Evolutionary conservation across 2,888 invertebrate species (phyloP).

Genomic region (Sarcophaga caerulescens): DNA sequence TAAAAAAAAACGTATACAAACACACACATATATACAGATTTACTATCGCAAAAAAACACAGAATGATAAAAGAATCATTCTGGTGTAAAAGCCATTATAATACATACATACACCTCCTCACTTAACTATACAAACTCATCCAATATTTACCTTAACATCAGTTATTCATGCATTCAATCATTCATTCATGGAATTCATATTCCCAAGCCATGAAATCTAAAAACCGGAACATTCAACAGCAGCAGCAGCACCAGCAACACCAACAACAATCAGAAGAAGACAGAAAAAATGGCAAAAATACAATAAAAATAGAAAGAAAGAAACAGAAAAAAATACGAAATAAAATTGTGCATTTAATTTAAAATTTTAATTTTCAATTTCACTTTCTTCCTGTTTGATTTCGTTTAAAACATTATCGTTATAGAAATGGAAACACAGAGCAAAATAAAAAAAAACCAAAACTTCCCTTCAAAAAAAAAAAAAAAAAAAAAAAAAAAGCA

Average conservation of each 20-base stretch:
- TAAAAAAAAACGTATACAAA: too few relatives aligned
- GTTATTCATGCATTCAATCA: constrained; percentile 9
- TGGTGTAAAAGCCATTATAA: constrained; percentile 32
- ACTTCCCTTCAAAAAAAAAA: not conserved
- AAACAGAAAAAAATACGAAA: constrained; percentile 17
- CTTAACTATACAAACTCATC: not conserved
- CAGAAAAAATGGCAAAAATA: constrained; percentile 6
- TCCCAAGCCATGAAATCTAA: not conserved
- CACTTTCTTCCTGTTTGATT: not conserved
- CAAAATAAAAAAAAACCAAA: not conserved
- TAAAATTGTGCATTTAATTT: constrained; percentile 57
- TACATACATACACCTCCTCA: not conserved
- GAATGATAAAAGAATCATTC: constrained; percentile 26
- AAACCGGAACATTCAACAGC: too few relatives aligned
- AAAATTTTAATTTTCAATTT: constrained; percentile 49
- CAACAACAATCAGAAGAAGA: constrained; percentile 9
- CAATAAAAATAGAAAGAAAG: not conserved
- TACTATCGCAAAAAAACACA: too few relatives aligned
- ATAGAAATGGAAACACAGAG: too few relatives aligned
- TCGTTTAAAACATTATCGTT: too few relatives aligned
- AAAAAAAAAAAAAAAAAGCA: not conserved
- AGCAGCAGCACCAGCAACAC: not conserved
- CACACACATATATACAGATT: too few relatives aligned
- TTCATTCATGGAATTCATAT: constrained; percentile 9
- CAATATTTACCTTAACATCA: not conserved